Percentiles rank a stretch among this genome's conserved stretches.
Conservation (phyloP, 2,113 vertebrate genomes). For the Uria aalge region DNA sequence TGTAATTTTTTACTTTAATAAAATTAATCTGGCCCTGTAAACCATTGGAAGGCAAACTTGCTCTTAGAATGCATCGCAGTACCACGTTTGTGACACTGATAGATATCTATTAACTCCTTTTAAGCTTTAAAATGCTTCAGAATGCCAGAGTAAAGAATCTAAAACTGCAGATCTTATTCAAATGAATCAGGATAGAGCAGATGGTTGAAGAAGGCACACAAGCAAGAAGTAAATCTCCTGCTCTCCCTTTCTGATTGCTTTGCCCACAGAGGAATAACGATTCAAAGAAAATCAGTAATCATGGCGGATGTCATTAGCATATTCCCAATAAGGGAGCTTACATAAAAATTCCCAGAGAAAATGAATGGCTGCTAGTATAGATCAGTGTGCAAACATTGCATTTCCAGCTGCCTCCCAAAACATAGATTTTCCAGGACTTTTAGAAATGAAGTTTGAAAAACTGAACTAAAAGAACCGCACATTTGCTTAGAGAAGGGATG, state of each 20-base stretch:
- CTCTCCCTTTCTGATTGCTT: conserved; percentile 90
- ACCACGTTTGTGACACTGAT: conserved; percentile 61
- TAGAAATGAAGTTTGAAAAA: conserved; percentile 57
- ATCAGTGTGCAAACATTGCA: conserved; percentile 77
- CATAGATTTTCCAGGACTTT: conserved; percentile 30
- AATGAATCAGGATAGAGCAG: conserved; percentile 85
- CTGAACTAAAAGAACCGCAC: neutral
- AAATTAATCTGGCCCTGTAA: conserved; percentile 71
- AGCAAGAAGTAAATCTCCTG: conserved; percentile 87
- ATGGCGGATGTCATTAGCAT: conserved; percentile 92
- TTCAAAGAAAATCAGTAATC: conserved; percentile 96
- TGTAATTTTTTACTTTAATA: conserved; percentile 69
- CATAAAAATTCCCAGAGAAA: conserved; percentile 81
- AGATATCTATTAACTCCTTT: conserved; percentile 75
- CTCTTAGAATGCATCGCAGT: conserved; percentile 55
- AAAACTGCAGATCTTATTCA: conserved; percentile 84
- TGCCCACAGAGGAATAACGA: conserved; percentile 90
- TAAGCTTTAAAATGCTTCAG: conserved; percentile 70
- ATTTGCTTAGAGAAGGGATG: neutral
- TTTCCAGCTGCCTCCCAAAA: conserved; percentile 84
- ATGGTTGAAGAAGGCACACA: conserved; percentile 84
- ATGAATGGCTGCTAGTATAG: conserved; percentile 78
- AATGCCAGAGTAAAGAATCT: conserved; percentile 74
- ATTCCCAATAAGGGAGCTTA: conserved; percentile 91
- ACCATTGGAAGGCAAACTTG: conserved; percentile 58